Percentiles rank a stretch among this genome's conserved stretches.
Conservation (phyloP, 2,113 vertebrate genomes). For the Neofelis nebulosa region DNA sequence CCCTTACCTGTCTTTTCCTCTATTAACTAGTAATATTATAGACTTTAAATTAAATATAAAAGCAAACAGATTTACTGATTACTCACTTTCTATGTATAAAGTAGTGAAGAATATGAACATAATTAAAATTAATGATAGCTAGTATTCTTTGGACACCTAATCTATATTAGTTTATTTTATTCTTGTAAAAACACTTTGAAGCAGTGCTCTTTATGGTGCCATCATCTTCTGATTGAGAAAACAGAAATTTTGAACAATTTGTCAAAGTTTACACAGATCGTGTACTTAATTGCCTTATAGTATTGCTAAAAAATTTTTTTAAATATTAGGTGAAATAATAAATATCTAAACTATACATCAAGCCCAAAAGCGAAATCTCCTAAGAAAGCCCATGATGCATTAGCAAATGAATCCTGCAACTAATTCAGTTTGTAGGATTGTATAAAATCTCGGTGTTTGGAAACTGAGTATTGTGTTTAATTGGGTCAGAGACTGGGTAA, state of each 20-base stretch:
- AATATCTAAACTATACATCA: neutral
- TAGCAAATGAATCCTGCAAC: neutral
- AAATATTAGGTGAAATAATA: neutral
- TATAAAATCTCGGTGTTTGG: neutral
- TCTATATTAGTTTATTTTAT: neutral
- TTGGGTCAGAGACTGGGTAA: neutral
- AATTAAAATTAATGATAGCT: neutral
- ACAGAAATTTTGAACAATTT: neutral
- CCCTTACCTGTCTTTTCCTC: neutral
- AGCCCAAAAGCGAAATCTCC: neutral
- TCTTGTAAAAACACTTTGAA: neutral
- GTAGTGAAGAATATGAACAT: neutral
- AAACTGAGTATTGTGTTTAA: neutral
- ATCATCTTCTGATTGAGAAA: neutral
- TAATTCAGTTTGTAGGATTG: neutral
- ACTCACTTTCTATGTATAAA: neutral
- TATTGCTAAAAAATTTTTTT: neutral
- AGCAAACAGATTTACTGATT: neutral
- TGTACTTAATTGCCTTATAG: neutral
- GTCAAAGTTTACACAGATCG: neutral
- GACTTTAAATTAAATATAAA: slow-evolving; percentile 38
- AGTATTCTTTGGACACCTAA: neutral
- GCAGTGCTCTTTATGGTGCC: neutral
- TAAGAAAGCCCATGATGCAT: neutral
- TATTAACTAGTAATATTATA: neutral